These are phyloP conservation scores for Orestias chungarensis DNA, from an alignment of 2,797 vertebrate genomes.

Conservation along the genomic window DNA sequence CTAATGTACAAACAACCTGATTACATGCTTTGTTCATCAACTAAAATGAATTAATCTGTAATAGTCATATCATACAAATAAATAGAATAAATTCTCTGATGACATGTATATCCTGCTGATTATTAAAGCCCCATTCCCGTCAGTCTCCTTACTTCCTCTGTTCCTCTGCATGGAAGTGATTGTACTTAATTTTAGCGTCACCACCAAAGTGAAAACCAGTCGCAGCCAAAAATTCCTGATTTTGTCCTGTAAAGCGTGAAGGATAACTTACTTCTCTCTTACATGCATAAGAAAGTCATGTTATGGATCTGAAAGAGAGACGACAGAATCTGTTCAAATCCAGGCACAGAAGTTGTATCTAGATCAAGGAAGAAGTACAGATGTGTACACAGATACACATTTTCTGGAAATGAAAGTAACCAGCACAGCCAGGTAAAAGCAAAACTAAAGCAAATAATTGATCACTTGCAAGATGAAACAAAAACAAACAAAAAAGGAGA, in stretches of 20 bases:
- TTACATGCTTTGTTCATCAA: slow-evolving; percentile 61
- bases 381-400: slow-evolving; percentile 23
- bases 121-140: slow-evolving; percentile 39
- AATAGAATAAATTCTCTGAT: slow-evolving; percentile 59
- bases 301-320: slow-evolving; percentile 49
- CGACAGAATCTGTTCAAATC: slow-evolving; percentile 54
- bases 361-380: slow-evolving; percentile 37
- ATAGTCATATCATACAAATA: slow-evolving; percentile 69
- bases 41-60: slow-evolving; percentile 57
- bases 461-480: slow-evolving; percentile 86
- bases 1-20: slow-evolving; percentile 74
- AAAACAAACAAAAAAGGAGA: slow-evolving; percentile 24
- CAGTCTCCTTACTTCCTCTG: background rate
- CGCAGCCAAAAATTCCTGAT: slow-evolving; percentile 36
- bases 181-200: slow-evolving; percentile 41
- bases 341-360: slow-evolving; percentile 60
- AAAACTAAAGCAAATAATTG: slow-evolving; percentile 73
- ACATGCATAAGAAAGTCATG: slow-evolving; percentile 58
- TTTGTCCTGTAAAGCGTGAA: slow-evolving; percentile 34
- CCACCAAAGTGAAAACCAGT: slow-evolving; percentile 41
- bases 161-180: slow-evolving; percentile 41
- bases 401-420: slow-evolving; percentile 41
- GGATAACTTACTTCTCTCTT: slow-evolving; percentile 37
- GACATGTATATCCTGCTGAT: slow-evolving; percentile 53
- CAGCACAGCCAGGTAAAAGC: slow-evolving; percentile 66